Base-by-base conservation (phyloP, 2,797 vertebrate genomes). In the Sebastes steindachneri region DNA sequence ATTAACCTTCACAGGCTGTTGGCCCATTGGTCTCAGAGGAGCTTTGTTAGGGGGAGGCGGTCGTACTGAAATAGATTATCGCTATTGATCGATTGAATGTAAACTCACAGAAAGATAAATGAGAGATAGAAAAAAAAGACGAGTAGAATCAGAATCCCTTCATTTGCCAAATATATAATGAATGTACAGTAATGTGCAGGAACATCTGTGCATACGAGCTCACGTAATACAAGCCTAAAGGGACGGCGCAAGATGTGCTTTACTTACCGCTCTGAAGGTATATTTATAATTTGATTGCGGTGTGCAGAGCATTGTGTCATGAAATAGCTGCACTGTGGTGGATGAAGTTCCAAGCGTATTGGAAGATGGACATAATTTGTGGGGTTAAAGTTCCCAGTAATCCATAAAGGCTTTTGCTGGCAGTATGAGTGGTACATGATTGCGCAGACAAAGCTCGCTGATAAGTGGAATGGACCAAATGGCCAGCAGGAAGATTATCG, bases 1-100 rank as follows among this genome's bases (percentile, higher is more conserved):
- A 83, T 86, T 87, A 88, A 91, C 89, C 82, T 87, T 88, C 79
- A 68, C 63, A 45, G 63, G 70, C 71, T 68, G 31, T 69, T 51
- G 75, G 72, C 67, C 80, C 51, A 28, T 60, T 29, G 35, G 51
- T 72, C 85, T 86, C 70, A 48, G 19, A 71, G 66, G 82, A 82
- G 71, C 59, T 82, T 14, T 54, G 81, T 85, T 73, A 2, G 41
- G 37, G 72, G 29, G 35, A 45, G 29, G 54, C 31, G 4, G 68
- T 85, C 3, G n/a, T 60, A 70, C 58, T 48, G 23, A 75, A 90
- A 86, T 59, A 21, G 71, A 82, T 79, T 82, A 86, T 80, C 55
- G 8, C 63, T 69, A 72, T 85, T 87, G 86, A 89, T 84, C 88
- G 54, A 35, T 53, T 26, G 54, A 86, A 73, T 73, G 73, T 84